A percentile compares a stretch with the other conserved stretches of the same genome.
Evolutionary conservation across 37 sponge, comb jelly and placozoan genomes (phyloP).

Genomic region (Diacarnus erythraeanus): DNA sequence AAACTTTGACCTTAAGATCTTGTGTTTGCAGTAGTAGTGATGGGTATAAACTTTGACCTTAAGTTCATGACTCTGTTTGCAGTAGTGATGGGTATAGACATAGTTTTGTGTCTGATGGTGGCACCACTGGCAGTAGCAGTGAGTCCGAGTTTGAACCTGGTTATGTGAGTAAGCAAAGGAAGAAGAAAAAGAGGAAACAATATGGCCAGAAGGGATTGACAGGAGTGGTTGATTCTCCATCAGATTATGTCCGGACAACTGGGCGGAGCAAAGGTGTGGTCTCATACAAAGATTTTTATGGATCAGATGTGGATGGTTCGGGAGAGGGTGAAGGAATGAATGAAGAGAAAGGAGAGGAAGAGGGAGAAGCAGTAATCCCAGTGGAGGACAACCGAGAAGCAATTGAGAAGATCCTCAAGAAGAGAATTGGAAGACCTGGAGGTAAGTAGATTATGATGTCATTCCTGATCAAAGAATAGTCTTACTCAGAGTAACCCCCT

Average conservation of each 20-base stretch:
- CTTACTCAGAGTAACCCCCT: not conserved
- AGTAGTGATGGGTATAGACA: constrained; percentile 10
- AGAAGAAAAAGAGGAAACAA: constrained; percentile 5
- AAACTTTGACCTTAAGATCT: too few species aligned
- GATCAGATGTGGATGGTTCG: constrained; percentile 9
- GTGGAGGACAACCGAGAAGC: constrained; percentile 52
- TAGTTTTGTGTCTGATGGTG: constrained; percentile 4
- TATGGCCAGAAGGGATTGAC: not conserved
- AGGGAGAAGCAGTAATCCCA: constrained; percentile 4
- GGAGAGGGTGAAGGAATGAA: constrained; percentile 18
- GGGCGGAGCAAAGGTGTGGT: constrained; percentile 37
- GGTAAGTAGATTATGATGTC: too few species aligned
- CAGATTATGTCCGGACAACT: constrained; percentile 34
- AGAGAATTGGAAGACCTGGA: constrained; percentile 41
- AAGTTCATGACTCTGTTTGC: not conserved
- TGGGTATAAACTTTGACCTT: too few species aligned
- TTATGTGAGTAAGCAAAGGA: constrained; percentile 4
- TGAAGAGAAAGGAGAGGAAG: constrained; percentile 19
- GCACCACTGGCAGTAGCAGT: constrained; percentile 24
- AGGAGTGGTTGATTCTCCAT: not conserved
- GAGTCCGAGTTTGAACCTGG: constrained; percentile 50
- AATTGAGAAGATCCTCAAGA: constrained; percentile 39
- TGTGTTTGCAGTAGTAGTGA: too few species aligned
- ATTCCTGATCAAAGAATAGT: not conserved
- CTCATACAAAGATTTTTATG: constrained; percentile 55